A percentile compares a stretch with the other conserved stretches of the same genome.
These are phyloP conservation scores for Clepsis dumicolana DNA, from an alignment of 2,888 invertebrate species.

Conservation along the genomic window DNA sequence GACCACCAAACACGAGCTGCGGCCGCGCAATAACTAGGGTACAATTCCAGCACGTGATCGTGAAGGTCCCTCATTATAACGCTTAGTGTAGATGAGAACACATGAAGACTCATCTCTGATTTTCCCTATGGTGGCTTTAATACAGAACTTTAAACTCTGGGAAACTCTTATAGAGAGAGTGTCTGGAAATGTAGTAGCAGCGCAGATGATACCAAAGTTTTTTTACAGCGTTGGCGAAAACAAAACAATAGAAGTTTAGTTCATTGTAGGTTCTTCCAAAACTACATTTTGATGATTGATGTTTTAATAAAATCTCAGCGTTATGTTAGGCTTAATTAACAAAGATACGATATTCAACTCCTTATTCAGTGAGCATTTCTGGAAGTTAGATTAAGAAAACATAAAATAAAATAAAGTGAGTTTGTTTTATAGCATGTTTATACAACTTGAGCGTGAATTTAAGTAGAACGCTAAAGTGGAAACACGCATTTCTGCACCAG, in stretches of 20 bases:
- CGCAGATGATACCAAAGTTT: neutral
- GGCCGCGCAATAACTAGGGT: constrained; percentile 35
- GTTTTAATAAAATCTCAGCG: too few relatives aligned
- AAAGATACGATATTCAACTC: too few relatives aligned
- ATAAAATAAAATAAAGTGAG: neutral
- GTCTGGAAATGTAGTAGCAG: neutral
- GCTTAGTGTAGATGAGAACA: constrained; percentile 21
- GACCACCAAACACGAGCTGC: constrained; percentile 18
- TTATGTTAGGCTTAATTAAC: too few relatives aligned
- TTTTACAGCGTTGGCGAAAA: neutral
- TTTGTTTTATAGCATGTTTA: neutral
- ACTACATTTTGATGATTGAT: too few relatives aligned
- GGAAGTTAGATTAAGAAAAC: too few relatives aligned
- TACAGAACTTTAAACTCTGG: neutral
- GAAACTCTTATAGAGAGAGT: neutral
- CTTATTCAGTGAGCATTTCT: too few relatives aligned
- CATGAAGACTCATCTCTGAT: neutral
- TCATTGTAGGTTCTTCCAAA: too few relatives aligned
- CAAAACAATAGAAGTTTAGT: neutral
- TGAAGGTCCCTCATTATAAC: constrained; percentile 35
- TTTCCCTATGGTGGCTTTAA: too few relatives aligned
- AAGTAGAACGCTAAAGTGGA: constrained; percentile 1
- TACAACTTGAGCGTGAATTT: neutral
- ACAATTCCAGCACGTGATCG: constrained; percentile 48
- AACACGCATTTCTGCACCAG: constrained; percentile 35